Conservation (phyloP, 2,888 invertebrate genomes). For the Cistogaster globosa region DNA sequence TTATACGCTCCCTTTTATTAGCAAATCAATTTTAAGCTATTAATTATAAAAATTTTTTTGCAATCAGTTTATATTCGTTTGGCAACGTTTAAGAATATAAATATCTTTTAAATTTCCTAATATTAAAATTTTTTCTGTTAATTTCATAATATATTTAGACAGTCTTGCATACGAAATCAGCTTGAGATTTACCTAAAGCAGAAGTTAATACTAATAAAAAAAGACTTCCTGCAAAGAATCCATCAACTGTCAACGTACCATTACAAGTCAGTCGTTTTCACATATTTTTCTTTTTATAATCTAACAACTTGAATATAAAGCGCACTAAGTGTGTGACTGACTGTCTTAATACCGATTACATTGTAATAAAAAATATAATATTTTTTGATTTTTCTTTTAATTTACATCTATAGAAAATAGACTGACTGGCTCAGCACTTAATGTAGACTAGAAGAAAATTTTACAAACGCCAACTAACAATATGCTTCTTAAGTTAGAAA, state of each 20-base stretch:
- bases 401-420: constrained; percentile 28
- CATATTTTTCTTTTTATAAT: constrained; percentile 29
- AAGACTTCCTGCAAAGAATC: constrained; percentile 54
- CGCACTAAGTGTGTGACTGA: constrained; percentile 38
- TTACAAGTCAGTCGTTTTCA: constrained; percentile 25
- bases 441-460: constrained; percentile 29
- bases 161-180: no score
- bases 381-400: constrained; percentile 52
- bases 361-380: constrained; percentile 41
- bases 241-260: constrained; percentile 65
- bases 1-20: no score
- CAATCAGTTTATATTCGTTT: neutral
- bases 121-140: neutral
- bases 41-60: neutral
- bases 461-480: constrained; percentile 51
- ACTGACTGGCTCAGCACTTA: constrained; percentile 49
- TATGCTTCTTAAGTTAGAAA: constrained; percentile 32
- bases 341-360: constrained; percentile 49
- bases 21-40: neutral
- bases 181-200: constrained; percentile 17
- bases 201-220: constrained; percentile 26
- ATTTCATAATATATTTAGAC: neutral
- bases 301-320: constrained; percentile 56
- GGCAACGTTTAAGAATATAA: neutral
- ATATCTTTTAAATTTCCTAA: neutral